phyloP scores from a whole-genome alignment of 1,140 invertebrate species.

The Panulirus ornatus region DNA sequence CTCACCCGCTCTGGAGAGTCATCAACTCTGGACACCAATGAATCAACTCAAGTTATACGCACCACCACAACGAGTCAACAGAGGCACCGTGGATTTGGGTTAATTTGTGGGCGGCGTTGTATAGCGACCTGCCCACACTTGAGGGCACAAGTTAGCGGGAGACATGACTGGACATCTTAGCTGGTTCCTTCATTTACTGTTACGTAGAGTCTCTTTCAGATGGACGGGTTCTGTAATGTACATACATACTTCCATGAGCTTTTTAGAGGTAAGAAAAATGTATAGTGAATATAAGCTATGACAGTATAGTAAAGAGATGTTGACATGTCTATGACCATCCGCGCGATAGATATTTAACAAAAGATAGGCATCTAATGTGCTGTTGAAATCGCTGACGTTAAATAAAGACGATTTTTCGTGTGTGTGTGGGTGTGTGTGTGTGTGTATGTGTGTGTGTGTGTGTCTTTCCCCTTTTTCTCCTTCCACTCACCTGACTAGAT shows the following conservation, averaged over 20 bases:
- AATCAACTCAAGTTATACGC: too few species aligned
- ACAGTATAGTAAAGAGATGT: not conserved
- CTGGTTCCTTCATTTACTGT: not conserved
- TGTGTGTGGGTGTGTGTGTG: not conserved
- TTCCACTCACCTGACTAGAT: conserved; percentile 52
- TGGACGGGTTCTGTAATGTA: not conserved
- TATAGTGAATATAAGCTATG: not conserved
- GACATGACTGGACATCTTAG: not conserved
- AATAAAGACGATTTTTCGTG: not conserved
- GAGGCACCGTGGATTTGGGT: too few species aligned
- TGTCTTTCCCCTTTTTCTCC: too few species aligned
- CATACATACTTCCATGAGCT: not conserved
- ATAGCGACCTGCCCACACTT: too few species aligned
- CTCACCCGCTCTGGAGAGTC: too few species aligned
- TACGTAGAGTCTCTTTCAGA: not conserved
- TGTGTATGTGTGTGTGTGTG: not conserved
- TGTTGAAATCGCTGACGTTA: not conserved
- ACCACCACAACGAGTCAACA: too few species aligned
- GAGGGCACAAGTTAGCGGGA: not conserved
- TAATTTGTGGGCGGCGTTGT: too few species aligned
- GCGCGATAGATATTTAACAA: not conserved
- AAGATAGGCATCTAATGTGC: not conserved
- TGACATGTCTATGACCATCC: not conserved
- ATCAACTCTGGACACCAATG: too few species aligned
- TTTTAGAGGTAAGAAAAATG: not conserved